Evolutionary conservation across 1,140 invertebrate species (phyloP), one percentile per base, ranked within the genome.

Genomic region (Drosophila novamexicana): DNA sequence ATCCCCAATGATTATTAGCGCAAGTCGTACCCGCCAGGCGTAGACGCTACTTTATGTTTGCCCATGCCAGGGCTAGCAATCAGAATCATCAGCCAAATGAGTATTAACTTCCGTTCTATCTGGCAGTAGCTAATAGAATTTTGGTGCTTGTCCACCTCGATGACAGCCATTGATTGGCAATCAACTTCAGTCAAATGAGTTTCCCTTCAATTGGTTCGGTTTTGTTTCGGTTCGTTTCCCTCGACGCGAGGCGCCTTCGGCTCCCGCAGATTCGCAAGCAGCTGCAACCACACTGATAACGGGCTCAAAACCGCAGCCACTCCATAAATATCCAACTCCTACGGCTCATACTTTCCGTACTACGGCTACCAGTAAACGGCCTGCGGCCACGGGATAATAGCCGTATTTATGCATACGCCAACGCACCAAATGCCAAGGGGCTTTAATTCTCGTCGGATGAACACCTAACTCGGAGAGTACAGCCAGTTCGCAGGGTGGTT

Each of bases 101-200:
- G 69, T 81, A 81, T 81, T 78, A 75, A 65, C 75, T 86, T 81
- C 79, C 73, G 62, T 50, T 52, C 37, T 69, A 53, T 45, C 63
- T 63, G 76, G 36, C 75, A 56, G 45, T 14, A 61, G 76, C 66
- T 86, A 86, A 89, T 86, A 86, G 79, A 86, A 88, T 88, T 89
- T 83, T 83, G 83, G 45, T 62, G 64, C 50, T 42, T 54, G 36
- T 18, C 39, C 50, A 45, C 32, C 12, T 66, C 45, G 54, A 67
- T 58, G 70, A 73, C 56, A 67, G 47, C 47, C 64, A 68, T 82
- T 80, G 83, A 88, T 88, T 88, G 83, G 37, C 83, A 88, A 86
- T 88, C 83, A 86, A 69, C 66, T 83, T 36, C 83, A 88, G 65
- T 83, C 84, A 82, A 85, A 86, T 81, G 64, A 59, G 75, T 59